A percentile compares a stretch with the other conserved stretches of the same genome.
These are phyloP conservation scores for Lagopus muta DNA, from an alignment of 2,113 vertebrate genomes.

Conservation along the genomic window DNA sequence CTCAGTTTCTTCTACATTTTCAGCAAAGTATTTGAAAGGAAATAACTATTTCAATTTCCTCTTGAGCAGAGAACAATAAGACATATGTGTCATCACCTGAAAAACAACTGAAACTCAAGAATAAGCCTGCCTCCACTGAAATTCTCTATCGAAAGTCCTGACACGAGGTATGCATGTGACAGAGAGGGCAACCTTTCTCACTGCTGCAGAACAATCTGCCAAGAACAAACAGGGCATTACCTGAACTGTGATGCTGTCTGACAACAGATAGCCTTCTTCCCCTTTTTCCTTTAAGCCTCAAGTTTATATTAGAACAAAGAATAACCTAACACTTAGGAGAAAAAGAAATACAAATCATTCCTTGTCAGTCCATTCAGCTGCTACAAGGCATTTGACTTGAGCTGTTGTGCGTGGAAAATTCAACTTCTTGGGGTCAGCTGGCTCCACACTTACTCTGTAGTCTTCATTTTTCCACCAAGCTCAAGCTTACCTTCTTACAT, in stretches of 20 bases:
- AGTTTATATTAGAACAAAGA: neutral
- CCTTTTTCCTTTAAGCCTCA: neutral
- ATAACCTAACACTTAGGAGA: neutral
- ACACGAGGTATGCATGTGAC: neutral
- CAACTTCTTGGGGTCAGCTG: neutral
- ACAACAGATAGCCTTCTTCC: neutral
- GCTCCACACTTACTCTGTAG: rapidly evolving
- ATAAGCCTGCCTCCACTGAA: neutral
- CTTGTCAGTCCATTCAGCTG: neutral
- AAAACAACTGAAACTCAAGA: neutral
- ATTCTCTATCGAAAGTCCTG: neutral
- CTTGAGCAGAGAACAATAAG: neutral
- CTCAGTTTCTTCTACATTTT: neutral
- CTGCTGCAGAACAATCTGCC: neutral
- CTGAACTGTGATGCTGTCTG: neutral
- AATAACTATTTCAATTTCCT: neutral
- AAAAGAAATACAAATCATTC: neutral
- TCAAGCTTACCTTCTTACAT: neutral
- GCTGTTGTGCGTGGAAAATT: neutral
- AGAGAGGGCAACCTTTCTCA: neutral
- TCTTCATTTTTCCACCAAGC: neutral
- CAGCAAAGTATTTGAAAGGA: neutral
- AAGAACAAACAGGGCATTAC: neutral
- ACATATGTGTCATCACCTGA: neutral
- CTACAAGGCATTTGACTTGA: neutral